Conservation (phyloP, 2,888 invertebrate genomes). For the Campoplex capitator region DNA sequence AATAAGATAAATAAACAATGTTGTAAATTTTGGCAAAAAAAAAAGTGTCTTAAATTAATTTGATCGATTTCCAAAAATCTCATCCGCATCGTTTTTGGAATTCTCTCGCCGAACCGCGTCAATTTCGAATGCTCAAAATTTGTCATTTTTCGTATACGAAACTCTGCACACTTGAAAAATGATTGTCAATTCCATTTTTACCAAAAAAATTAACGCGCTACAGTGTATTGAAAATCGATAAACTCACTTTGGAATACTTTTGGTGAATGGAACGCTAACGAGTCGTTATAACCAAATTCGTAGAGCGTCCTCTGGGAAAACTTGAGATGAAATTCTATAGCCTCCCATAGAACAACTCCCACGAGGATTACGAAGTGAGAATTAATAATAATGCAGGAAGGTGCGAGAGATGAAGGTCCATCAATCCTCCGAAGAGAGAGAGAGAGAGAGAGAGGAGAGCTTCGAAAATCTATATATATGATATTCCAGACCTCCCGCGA, state of each 20-base stretch:
- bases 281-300: slow-evolving; percentile 74
- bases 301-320: slow-evolving; percentile 34
- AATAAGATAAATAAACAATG: too few relatives aligned
- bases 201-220: not conserved
- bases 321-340: slow-evolving; percentile 16
- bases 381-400: slow-evolving; percentile 74
- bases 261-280: slow-evolving; percentile 82
- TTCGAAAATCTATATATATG: not conserved
- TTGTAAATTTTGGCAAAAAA: not conserved
- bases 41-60: not conserved
- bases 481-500: slow-evolving; percentile 81
- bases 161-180: not conserved
- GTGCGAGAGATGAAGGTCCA: slow-evolving; percentile 78
- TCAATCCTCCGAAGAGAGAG: slow-evolving; percentile 77
- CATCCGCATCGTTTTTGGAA: not conserved
- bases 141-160: not conserved
- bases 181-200: slow-evolving; percentile 11
- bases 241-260: slow-evolving; percentile 69
- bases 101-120: not conserved
- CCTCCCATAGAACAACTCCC: slow-evolving; percentile 29
- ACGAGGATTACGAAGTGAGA: slow-evolving; percentile 41
- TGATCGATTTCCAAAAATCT: not conserved
- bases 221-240: slow-evolving; percentile 1
- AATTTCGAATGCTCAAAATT: not conserved
- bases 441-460: slow-evolving; percentile 23